Evolutionary conservation across 2,888 invertebrate genomes (phyloP).

Genomic region (Meandrusa payeni): DNA sequence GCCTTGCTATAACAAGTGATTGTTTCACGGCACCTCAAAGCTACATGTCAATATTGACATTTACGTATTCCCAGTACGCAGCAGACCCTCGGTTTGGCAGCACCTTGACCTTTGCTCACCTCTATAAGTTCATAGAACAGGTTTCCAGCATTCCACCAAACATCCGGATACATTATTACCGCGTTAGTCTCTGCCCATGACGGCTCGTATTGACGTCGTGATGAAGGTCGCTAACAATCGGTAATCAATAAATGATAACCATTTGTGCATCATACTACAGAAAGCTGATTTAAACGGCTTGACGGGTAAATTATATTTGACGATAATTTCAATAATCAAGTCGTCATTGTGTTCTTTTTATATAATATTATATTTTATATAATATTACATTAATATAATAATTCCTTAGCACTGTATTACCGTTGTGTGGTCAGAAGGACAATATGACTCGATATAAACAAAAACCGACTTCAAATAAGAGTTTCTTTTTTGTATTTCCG

Average conservation of each 20-base stretch:
- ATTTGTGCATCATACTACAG: slow-evolving; percentile 12
- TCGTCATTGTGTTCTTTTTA: no score
- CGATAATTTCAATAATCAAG: not conserved
- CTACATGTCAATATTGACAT: slow-evolving; percentile 20
- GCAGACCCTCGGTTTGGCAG: slow-evolving; percentile 8
- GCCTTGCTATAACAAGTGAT: no score
- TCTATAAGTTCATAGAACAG: slow-evolving; percentile 11
- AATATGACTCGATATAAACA: no score
- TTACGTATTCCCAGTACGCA: slow-evolving; percentile 4
- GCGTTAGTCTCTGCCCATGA: slow-evolving; percentile 17
- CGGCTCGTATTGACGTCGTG: slow-evolving; percentile 12
- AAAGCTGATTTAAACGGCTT: slow-evolving; percentile 11
- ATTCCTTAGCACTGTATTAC: no score
- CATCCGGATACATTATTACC: slow-evolving; percentile 21
- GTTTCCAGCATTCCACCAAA: slow-evolving; percentile 6
- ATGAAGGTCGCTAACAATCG: slow-evolving; percentile 18
- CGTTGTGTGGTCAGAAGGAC: no score
- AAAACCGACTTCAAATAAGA: no score
- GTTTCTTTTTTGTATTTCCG: no score
- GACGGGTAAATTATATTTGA: not conserved
- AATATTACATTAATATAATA: no score
- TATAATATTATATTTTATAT: no score
- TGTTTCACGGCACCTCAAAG: no score
- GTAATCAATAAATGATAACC: slow-evolving; percentile 8
- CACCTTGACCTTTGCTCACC: slow-evolving; percentile 17